These are phyloP conservation scores for Andrena marginata DNA, from an alignment of 2,888 invertebrate species.

Conservation along the genomic window DNA sequence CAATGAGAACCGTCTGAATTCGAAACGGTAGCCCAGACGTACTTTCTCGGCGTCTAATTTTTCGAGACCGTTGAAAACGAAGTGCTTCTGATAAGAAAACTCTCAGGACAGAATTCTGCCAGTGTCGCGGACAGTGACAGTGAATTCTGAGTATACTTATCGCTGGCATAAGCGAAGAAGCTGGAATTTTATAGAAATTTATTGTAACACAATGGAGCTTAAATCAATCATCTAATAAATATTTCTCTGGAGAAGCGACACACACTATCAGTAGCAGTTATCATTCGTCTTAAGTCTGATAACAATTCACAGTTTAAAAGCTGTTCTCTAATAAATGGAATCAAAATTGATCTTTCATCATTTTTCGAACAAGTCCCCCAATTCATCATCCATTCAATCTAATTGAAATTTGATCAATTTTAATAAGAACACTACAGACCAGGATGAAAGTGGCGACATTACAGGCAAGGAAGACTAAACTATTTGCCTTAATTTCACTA, in stretches of 20 bases:
- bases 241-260: background rate
- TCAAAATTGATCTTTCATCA: no score
- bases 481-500: background rate
- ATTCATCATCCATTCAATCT: no score
- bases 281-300: background rate
- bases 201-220: background rate
- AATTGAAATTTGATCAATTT: no score
- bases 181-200: no score
- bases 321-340: background rate
- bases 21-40: background rate
- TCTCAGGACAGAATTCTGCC: no score
- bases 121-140: no score
- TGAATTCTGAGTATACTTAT: no score
- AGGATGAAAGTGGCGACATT: no score
- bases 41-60: background rate
- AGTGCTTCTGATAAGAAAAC: background rate
- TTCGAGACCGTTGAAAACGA: background rate
- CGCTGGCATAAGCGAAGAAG: no score
- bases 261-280: background rate
- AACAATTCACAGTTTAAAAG: background rate
- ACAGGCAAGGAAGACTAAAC: background rate
- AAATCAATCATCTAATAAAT: slow-evolving; percentile 18
- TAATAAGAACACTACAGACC: no score
- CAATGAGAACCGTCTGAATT: background rate
- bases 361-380: background rate